phyloP scores from a whole-genome alignment of 64 coral and sea anemone species.

The Stichodactyla helianthus region DNA sequence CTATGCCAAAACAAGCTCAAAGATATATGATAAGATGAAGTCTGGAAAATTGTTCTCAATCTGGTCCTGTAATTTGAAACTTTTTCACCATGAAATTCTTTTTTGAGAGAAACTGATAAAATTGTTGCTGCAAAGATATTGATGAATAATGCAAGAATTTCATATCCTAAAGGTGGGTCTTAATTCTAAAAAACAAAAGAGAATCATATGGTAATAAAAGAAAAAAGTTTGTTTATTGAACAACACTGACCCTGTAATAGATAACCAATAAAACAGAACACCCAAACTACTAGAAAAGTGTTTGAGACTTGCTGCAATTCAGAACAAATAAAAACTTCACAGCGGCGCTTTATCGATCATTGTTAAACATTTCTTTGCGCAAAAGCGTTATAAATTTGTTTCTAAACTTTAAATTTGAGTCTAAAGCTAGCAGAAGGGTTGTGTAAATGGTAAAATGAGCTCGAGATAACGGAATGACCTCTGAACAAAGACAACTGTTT shows the following conservation, averaged over 20 bases:
- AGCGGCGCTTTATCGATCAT: background rate
- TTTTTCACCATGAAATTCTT: no score
- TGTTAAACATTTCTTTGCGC: background rate
- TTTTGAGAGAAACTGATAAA: no score
- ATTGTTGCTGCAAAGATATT: no score
- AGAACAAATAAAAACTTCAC: background rate
- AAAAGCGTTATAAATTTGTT: background rate
- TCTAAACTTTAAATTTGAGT: background rate
- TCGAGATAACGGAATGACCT: background rate
- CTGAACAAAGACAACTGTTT: background rate
- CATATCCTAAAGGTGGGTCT: no score
- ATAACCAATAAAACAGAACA: background rate
- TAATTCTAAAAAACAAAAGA: no score
- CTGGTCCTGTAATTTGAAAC: no score
- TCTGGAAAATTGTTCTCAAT: no score
- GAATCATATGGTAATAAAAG: no score
- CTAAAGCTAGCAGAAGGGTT: background rate
- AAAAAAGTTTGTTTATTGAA: background rate
- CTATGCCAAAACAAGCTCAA: no score
- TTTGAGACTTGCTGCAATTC: background rate
- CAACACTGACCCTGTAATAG: background rate
- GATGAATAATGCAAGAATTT: no score
- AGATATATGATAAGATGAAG: no score
- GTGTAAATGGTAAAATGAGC: background rate
- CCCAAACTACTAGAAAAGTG: background rate